Conservation (phyloP, 2,113 vertebrate species). For the Pangasianodon gigas region DNA sequence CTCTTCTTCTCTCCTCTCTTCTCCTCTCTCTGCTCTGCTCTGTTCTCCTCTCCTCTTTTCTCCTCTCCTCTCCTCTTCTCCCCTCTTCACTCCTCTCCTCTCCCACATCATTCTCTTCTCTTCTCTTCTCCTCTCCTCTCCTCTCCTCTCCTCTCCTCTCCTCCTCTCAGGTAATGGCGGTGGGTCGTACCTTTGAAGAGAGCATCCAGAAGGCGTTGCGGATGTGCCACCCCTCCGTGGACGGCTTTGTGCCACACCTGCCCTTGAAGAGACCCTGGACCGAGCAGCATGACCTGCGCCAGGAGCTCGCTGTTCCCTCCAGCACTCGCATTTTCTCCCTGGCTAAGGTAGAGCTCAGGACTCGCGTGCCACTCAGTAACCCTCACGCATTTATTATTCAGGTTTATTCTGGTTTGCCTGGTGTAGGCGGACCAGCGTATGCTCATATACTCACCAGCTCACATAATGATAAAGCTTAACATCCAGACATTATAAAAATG, state of each 20-base stretch:
- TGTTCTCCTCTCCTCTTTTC: background rate
- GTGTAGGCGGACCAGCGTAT: background rate
- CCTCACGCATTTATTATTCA: background rate
- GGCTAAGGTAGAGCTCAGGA: slow-evolving; percentile 81
- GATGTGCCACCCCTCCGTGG: slow-evolving; percentile 92
- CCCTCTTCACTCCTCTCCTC: background rate
- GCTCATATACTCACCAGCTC: background rate
- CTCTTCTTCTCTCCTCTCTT: background rate
- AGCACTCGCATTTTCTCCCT: slow-evolving; percentile 87
- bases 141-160: too few relatives aligned
- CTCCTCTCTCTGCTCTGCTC: too few relatives aligned
- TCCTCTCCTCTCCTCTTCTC: background rate
- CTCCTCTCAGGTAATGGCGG: slow-evolving; percentile 86
- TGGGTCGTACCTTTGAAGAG: slow-evolving; percentile 93
- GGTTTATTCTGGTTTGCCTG: background rate
- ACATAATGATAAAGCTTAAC: background rate
- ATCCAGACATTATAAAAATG: background rate
- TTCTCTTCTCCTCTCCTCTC: background rate
- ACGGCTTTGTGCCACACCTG: slow-evolving; percentile 83
- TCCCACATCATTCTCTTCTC: background rate
- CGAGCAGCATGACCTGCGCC: slow-evolving; percentile 72
- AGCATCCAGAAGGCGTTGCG: slow-evolving; percentile 93
- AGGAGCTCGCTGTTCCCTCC: slow-evolving; percentile 85
- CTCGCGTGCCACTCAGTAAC: background rate
- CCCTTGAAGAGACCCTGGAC: slow-evolving; percentile 89